Base-by-base conservation (phyloP, 2,113 vertebrate species). In the Copsychus sechellarum region DNA sequence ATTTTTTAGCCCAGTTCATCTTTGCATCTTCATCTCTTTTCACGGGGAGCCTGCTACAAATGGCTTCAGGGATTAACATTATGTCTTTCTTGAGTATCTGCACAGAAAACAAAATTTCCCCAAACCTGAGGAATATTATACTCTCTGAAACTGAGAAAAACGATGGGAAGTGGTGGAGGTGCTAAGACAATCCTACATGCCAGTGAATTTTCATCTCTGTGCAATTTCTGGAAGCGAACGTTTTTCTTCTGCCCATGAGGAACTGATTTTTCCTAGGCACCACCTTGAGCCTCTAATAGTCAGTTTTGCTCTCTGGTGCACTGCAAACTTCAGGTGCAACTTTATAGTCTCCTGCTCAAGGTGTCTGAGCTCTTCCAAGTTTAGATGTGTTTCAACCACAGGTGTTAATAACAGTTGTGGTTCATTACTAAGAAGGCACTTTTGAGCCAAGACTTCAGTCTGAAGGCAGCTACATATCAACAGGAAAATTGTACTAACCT, bases 351-450 rank as follows among this genome's bases (percentile, higher is more conserved):
- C 29, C 34, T 73, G 33, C 36, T 64, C 5, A 42, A 51, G 7
- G 7, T 42, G 18, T 53, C n/a, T 0, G 0, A 57, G 36, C 5
- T 65, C 4, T 36, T 64, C 34, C 34, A 24, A 5, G 26, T 71
- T 65, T 19, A 18, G 24, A 33, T 34, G 42, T 2, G 1, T 77
- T 66, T 81, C 58, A 58, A 4, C 26, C 18, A 72, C 12, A 50
- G 15, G 18, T 65, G 31, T 57, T 50, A 88, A 48, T 62, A 72
- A 29, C 17, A 31, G 51, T 20, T 66, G 31, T 42, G 23, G 8
- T 42, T 45, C 48, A 40, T 61, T 38, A 26, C 4, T 61, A 56
- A 79, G 13, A 36, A 84, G 31, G 26, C 7, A 28, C 19, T 47
- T 60, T 13, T 6, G 5, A 86, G 23, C 6, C 23, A 85, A 29